These are phyloP conservation scores for Trematomus loennbergii DNA, from an alignment of 2,113 vertebrate species.

Conservation along the genomic window DNA sequence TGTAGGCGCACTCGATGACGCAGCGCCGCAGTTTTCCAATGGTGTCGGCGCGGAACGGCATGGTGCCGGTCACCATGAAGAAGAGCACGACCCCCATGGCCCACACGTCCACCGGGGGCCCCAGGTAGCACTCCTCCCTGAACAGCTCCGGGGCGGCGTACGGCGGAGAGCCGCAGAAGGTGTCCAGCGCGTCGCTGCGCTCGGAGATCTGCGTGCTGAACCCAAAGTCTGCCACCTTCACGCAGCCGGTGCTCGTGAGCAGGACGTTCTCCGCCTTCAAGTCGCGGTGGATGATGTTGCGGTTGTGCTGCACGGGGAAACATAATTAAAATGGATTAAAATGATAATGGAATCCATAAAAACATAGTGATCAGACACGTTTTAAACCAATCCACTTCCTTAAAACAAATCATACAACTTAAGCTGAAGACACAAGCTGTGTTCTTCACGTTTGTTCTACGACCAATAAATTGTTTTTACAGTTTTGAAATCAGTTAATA, in stretches of 20 bases:
- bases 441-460: too few species aligned
- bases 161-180: conserved; percentile 95
- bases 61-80: conserved; percentile 91
- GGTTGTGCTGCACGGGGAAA: conserved; percentile 86
- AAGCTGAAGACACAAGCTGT: too few species aligned
- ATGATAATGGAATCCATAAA: neutral
- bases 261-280: conserved; percentile 97
- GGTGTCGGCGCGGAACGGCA: conserved; percentile 95
- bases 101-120: conserved; percentile 92
- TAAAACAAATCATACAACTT: neutral
- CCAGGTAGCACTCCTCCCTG: conserved; percentile 89
- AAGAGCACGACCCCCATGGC: conserved; percentile 94
- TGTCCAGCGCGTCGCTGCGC: conserved; percentile 87
- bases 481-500: too few species aligned
- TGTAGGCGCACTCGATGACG: conserved; percentile 87
- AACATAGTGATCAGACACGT: neutral
- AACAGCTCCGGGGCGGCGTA: conserved; percentile 96
- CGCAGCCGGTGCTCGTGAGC: conserved; percentile 85
- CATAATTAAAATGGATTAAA: neutral
- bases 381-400: neutral
- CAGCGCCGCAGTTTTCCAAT: conserved; percentile 91
- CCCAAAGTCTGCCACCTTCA: conserved; percentile 97
- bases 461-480: too few species aligned
- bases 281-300: conserved; percentile 93
- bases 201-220: conserved; percentile 91